Evolutionary conservation across 2,888 invertebrate genomes (phyloP), one percentile per base, ranked within the genome.

Genomic region (Villa cingulata): DNA sequence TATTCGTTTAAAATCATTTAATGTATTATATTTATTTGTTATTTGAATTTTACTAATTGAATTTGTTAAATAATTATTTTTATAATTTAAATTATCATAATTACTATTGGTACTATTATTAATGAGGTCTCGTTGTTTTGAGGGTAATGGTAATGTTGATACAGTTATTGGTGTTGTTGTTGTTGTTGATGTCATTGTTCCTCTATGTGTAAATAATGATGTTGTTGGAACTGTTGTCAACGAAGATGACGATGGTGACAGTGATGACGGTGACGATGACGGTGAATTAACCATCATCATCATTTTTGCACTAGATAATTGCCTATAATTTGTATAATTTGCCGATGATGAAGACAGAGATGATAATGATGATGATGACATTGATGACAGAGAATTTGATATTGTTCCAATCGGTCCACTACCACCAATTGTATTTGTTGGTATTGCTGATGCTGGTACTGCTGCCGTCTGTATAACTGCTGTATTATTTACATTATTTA

Each of bases 1-100:
- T 42, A 50, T 42, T 41, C 48, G 45, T 48, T 52, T 52, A 41
- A 48, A 48, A 48, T 52, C 50, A 41, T 52, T 52, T 48, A 52
- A 37, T 32, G 53, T 48, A 48, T 50, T 48, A 46, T 50, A 51
- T 48, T 53, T 51, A 43, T 43, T 48, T 40, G 48, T 46, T 12
- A n/a, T 9, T n/a, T n/a, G 32, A 20, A 32, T 49, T 36, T 47
- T 29, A 41, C 37, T 45, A 47, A 23, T 39, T n/a, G n/a, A n/a
- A 49, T 45, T 49, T 48, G 41, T 48, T 41, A 32, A 38, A 49
- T 39, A 49, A 40, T 49, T 41, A 37, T 38, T 49, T 34, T 42
- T 42, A 49, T 42, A 49, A 41, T 49, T 42, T 41, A 48, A 37
- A 37, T 12, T 32, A 32, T 32, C 12, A 32, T 12, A 4, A 32